These are phyloP conservation scores for Cinclus mexicanus DNA, from an alignment of 2,113 vertebrate species.

Conservation along the genomic window DNA sequence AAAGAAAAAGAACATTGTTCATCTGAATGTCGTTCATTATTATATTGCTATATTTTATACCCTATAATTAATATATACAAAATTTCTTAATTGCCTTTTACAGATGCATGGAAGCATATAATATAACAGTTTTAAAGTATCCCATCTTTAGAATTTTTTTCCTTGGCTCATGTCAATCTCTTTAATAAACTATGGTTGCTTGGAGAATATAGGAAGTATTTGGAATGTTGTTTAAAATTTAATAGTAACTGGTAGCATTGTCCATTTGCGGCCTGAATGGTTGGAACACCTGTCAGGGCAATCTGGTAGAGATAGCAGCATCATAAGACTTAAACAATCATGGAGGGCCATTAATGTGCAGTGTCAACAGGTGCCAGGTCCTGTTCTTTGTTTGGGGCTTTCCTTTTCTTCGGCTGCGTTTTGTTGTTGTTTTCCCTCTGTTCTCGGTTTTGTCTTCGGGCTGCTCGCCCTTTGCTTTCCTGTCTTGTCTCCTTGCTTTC, in stretches of 20 bases:
- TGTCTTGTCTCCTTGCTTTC: conserved; percentile 82
- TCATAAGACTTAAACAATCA: conserved; percentile 75
- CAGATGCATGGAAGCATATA: conserved; percentile 76
- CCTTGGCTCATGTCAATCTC: conserved; percentile 71
- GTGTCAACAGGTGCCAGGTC: conserved; percentile 75
- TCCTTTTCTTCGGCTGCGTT: conserved; percentile 86
- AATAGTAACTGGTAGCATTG: conserved; percentile 69
- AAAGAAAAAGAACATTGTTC: conserved; percentile 72
- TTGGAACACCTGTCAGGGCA: conserved; percentile 69
- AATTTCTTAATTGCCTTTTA: conserved; percentile 77
- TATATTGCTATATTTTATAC: conserved; percentile 77
- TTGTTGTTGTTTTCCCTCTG: conserved; percentile 88
- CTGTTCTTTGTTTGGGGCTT: conserved; percentile 81
- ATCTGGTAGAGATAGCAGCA: conserved; percentile 91
- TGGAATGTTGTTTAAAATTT: conserved; percentile 80
- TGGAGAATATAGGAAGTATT: conserved; percentile 75
- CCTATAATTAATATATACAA: conserved; percentile 83
- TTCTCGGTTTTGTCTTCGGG: conserved; percentile 80
- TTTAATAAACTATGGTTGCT: conserved; percentile 73
- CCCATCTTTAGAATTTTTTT: conserved; percentile 66
- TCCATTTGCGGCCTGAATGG: conserved; percentile 68
- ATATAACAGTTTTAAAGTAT: conserved; percentile 70
- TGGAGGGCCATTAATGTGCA: conserved; percentile 77
- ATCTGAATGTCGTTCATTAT: conserved; percentile 75
- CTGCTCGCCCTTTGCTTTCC: conserved; percentile 80